Conservation (phyloP, 64 coral and sea anemone genomes). For the Platygyra sinensis region DNA sequence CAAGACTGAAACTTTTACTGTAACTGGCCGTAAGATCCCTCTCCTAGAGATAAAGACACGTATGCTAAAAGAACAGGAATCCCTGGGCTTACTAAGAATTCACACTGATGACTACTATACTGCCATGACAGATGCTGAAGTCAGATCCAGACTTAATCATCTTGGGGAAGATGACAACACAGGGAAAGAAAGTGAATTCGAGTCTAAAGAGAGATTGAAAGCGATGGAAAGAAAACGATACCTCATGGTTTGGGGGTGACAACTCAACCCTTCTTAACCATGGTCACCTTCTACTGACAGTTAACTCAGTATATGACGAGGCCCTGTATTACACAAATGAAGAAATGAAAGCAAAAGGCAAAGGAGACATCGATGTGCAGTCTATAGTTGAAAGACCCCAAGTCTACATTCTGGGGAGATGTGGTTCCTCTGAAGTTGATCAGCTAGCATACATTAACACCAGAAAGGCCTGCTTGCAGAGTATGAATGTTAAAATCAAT, state of each 20-base stretch:
- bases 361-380: conserved; percentile 57
- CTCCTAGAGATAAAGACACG: conserved; percentile 31
- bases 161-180: too few species aligned
- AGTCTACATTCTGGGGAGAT: conserved; percentile 62
- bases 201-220: conserved; percentile 41
- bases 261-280: conserved; percentile 50
- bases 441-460: conserved; percentile 43
- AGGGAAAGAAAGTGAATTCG: too few species aligned
- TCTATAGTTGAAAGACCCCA: conserved; percentile 31
- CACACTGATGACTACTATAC: conserved; percentile 43
- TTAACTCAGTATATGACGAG: conserved; percentile 50
- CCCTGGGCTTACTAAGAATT: conserved; percentile 30
- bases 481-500: background rate
- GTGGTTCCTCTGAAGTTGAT: conserved; percentile 35
- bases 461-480: conserved; percentile 21
- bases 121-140: background rate
- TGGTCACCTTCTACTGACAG: conserved; percentile 50
- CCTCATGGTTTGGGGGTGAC: conserved; percentile 47
- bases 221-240: conserved; percentile 42
- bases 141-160: too few species aligned
- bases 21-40: conserved; percentile 54
- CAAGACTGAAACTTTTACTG: conserved; percentile 27
- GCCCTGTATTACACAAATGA: conserved; percentile 54
- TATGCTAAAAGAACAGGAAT: conserved; percentile 30
- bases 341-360: conserved; percentile 8